Base-by-base conservation (phyloP, 2,888 invertebrate genomes). In the Caenorhabditis wallacei region DNA sequence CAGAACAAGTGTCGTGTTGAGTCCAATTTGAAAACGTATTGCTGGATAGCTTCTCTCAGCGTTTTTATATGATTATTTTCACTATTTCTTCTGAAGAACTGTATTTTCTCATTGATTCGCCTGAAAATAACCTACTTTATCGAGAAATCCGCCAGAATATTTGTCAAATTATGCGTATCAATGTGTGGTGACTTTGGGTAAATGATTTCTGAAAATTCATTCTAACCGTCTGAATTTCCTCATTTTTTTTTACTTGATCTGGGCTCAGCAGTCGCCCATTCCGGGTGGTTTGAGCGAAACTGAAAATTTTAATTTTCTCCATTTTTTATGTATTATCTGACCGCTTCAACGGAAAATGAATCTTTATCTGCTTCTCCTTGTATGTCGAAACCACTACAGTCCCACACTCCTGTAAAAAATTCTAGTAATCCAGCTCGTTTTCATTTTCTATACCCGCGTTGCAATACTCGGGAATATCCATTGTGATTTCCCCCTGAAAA, bases 1-100 rank as follows among this genome's bases (percentile, higher is more conserved):
- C 76, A 76, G 20, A 76, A 61, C 40, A 76, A 30, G 20, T 76
- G 51, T 13, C 61, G 57, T n/a, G 22, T 35, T 1, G 51, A 30
- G 3, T 68, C 68, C 7, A 66, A 4, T 0, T 22, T 2, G 16
- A 68, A n/a, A 2, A 75, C 51, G 37, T 75, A 75, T 4, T 64
- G 56, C 0, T 7, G 3, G 35, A 75, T 57, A 5, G 40, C 11
- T 5, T 66, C 24, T 18, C 51, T 18, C 8, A 53, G 16, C 10
- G 46, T 48, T 18, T 8, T 30, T 4, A 40, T 40, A n/a, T n/a
- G n/a, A n/a, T n/a, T n/a, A n/a, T n/a, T n/a, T n/a, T n/a, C n/a
- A n/a, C n/a, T n/a, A n/a, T n/a, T n/a, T n/a, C n/a, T n/a, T n/a
- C n/a, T n/a, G n/a, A n/a, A n/a, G n/a, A n/a, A n/a, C n/a, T n/a